Percentiles rank a stretch among this genome's conserved stretches.
These are phyloP conservation scores for Aphelocoma californica DNA, from an alignment of 2,797 vertebrate genomes.

Conservation along the genomic window DNA sequence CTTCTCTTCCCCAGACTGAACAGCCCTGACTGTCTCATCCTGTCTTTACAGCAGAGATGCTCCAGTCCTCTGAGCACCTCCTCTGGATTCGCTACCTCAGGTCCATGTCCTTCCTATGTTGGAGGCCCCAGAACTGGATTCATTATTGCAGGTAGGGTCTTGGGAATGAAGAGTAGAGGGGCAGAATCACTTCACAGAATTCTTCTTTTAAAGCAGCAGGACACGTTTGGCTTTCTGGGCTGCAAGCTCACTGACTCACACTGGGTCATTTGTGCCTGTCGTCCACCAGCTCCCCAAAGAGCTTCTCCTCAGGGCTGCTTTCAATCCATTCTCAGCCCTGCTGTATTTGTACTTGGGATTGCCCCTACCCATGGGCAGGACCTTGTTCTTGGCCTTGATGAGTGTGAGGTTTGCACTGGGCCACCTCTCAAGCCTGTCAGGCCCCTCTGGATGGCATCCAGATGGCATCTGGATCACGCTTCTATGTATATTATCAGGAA, in stretches of 20 bases:
- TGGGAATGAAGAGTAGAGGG: not conserved
- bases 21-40: not conserved
- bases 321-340: not conserved
- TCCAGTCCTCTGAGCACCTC: not conserved
- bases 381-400: not conserved
- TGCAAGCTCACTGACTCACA: not conserved
- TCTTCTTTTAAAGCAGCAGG: not conserved
- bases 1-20: not conserved
- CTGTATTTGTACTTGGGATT: not conserved
- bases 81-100: fast-evolving
- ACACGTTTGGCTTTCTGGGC: not conserved
- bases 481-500: not conserved
- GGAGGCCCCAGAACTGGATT: not conserved
- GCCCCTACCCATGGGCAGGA: not conserved
- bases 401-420: not conserved
- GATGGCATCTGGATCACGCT: fast-evolving
- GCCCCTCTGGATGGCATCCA: not conserved
- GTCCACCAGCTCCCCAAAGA: not conserved
- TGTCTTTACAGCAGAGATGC: not conserved
- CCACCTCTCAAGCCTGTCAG: not conserved
- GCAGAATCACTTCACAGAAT: not conserved
- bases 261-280: not conserved
- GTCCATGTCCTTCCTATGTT: fast-evolving
- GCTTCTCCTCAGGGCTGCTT: not conserved
- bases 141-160: not conserved